Evolutionary conservation across 2,113 vertebrate genomes (phyloP).

Genomic region (human): DNA sequence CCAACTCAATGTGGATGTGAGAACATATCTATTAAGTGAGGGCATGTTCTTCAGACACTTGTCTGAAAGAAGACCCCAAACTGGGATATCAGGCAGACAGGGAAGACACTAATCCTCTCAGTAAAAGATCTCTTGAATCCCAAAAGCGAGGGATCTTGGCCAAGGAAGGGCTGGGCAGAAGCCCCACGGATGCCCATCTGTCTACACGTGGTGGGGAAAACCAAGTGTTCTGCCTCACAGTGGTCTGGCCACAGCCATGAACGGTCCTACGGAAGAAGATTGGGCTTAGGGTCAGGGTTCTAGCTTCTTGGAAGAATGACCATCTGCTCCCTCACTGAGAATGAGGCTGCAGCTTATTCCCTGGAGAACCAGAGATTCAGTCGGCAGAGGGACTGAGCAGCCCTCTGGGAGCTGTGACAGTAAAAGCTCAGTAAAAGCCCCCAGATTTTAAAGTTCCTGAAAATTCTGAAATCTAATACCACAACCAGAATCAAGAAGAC

Average conservation of each 20-base stretch:
- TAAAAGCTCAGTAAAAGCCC: neutral
- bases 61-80: neutral
- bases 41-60: neutral
- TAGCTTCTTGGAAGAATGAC: neutral
- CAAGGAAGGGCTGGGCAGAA: neutral
- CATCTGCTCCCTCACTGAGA: neutral
- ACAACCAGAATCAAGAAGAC: neutral
- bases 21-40: neutral
- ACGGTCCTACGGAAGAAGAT: neutral
- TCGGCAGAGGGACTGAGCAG: neutral
- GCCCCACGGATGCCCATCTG: too few species aligned
- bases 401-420: neutral
- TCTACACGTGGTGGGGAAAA: neutral
- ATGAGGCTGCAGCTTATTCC: neutral
- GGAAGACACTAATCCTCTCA: neutral
- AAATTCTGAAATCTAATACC: neutral
- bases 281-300: neutral
- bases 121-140: neutral
- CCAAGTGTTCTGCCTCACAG: neutral
- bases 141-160: neutral
- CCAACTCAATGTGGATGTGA: neutral
- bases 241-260: neutral
- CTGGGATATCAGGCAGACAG: neutral
- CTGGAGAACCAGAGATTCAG: neutral
- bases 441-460: neutral